phyloP scores from a whole-genome alignment of 2,797 vertebrate species.

The Ataeniobius toweri region DNA sequence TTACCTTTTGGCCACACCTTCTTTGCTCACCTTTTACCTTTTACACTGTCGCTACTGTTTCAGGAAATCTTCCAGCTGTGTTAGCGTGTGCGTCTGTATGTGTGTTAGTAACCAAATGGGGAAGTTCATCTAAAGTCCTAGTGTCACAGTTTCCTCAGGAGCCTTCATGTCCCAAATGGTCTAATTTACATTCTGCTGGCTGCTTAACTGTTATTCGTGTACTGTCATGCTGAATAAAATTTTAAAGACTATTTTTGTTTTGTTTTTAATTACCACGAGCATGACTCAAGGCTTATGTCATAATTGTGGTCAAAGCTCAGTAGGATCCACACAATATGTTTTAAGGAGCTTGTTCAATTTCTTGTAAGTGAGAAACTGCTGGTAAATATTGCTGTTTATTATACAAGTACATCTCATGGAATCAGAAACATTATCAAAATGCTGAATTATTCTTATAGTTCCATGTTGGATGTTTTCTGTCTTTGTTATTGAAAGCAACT shows the following conservation, averaged over 20 bases:
- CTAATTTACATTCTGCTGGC: neutral
- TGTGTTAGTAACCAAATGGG: neutral
- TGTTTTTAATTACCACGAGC: neutral
- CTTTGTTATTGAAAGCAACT: no score
- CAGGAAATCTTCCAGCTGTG: neutral
- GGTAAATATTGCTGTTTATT: neutral
- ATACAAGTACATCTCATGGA: neutral
- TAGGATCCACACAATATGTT: neutral
- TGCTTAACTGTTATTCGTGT: neutral
- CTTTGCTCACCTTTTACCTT: neutral
- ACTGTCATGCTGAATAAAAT: neutral
- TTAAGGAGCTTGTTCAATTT: neutral
- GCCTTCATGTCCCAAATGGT: neutral
- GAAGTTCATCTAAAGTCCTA: neutral
- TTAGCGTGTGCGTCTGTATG: neutral
- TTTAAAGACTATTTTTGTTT: neutral
- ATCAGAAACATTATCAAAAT: no score
- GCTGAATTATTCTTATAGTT: no score
- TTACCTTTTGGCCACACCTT: slow-evolving; percentile 4
- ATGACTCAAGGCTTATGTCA: neutral
- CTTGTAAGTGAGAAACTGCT: neutral
- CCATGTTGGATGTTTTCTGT: no score
- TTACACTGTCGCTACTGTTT: neutral
- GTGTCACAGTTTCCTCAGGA: neutral
- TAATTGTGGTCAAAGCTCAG: neutral